Conservation (phyloP, 2,113 vertebrate genomes). For the Ochotona princeps region DNA sequence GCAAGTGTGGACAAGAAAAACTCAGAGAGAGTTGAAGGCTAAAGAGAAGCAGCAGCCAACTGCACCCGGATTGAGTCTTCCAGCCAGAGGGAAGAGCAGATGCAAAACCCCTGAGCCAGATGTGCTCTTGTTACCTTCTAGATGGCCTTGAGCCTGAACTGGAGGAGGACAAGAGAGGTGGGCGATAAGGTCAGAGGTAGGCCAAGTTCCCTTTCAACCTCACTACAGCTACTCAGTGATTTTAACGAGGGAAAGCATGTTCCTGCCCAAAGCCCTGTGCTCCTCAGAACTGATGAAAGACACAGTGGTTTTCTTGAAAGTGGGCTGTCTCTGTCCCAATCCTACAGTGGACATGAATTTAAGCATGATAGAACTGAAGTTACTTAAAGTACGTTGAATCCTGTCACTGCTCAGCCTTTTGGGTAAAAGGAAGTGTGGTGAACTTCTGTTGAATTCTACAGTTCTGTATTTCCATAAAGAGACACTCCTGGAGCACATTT, state of each 20-base stretch:
- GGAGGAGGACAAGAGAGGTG: background rate
- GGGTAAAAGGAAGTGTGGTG: no score
- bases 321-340: background rate
- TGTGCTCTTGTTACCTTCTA: background rate
- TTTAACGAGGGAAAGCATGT: background rate
- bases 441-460: background rate
- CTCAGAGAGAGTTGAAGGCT: background rate
- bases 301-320: background rate
- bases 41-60: background rate
- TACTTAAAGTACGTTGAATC: background rate
- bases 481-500: background rate
- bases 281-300: background rate
- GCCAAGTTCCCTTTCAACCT: background rate
- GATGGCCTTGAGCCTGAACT: background rate
- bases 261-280: background rate
- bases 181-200: background rate
- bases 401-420: no score
- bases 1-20: background rate
- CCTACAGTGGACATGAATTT: background rate
- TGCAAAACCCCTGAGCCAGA: background rate
- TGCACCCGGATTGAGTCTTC: background rate
- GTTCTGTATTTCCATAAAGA: background rate
- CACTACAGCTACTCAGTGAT: background rate
- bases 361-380: background rate
- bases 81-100: background rate